Evolutionary conservation across 2,113 vertebrate genomes (phyloP), one percentile per base, ranked within the genome.

Genomic region (Hirundichthys speculiger): DNA sequence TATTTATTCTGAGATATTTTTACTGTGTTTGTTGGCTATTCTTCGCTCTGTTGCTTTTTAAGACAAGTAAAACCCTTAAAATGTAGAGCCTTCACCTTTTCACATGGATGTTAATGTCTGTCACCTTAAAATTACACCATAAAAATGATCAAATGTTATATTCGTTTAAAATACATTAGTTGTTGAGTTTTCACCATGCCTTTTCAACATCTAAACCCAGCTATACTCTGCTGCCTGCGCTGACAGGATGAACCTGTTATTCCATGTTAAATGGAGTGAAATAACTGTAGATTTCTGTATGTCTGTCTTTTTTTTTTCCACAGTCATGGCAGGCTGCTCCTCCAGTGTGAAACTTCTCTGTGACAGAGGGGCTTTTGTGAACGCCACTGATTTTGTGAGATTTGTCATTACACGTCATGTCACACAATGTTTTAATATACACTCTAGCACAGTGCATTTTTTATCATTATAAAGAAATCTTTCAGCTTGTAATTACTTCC

Each of bases 281-380:
- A 39, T 82, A 16, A 64, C 42, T 52, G 24, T 13, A n/a, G 4
- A 0, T 25, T 3, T 3, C 38, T 43, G 10, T 27, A 0, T 25
- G 5, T 3, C 38, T 43, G 10, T 27, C 4, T 0, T 65, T 41
- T 57, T 1, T 50, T 0, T 6, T 46, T 15, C 62, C 74, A 19
- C 79, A 99, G 98, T 97, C 9, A 98, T 99, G 94, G 96, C 95
- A 0, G 96, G 96, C 79, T 99, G 96, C 69, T 69, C 94, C 25
- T 95, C 97, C 24, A 96, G 96, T 19, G 94, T 98, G 55, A 97
- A 99, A 58, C 93, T 99, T 13, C 93, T 99, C 20, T 98, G 95
- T 22, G 97, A 99, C 79, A 95, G 95, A 0, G 96, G 96, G 6
- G 94, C 95, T 20, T 92, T 85, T 0, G 97, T 99, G 69, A 98